Base-by-base conservation (phyloP, 2,888 invertebrate genomes). In the Drosophila fungiperda region DNA sequence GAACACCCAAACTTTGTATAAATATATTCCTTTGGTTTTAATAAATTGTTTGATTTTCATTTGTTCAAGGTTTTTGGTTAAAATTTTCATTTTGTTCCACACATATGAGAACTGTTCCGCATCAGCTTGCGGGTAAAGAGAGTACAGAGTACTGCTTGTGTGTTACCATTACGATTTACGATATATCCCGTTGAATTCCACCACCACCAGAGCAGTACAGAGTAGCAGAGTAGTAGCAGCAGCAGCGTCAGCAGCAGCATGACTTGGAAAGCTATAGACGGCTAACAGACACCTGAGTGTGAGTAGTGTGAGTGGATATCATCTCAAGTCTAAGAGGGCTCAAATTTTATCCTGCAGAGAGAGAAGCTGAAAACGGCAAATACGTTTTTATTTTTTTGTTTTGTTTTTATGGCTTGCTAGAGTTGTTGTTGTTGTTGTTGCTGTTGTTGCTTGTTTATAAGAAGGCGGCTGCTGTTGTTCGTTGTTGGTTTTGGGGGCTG, bases 291-390 rank as follows among this genome's bases (percentile, higher is more conserved):
- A 81, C 83, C 73, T 70, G 80, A 79, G 67, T 76, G 65, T 69
- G 71, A 78, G 78, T 73, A 73, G 78, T 71, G 68, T 74, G 74
- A 80, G 78, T 76, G 76, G 85, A 72, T 76, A 87, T 79, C 80
- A 80, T 80, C 71, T 76, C 75, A 79, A 83, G 69, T 78, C 82
- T 80, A 81, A 87, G 45, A 45, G 78, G 85, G 85, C 85, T 85
- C 87, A 83, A 76, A 80, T 83, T 71, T 85, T 89, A 90, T 92
- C 92, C 92, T 91, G 91, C 89, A 91, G 90, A 90, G 80, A 91
- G 91, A 91, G 90, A 91, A 92, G 92, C 92, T 92, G 92, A 92
- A 92, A 92, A 92, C 92, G 91, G 91, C 92, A 92, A 92, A 92
- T 90, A 91, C 87, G 89, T 86, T 90, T 90, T 89, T 87, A 26